A percentile compares a stretch with the other conserved stretches of the same genome.
These are phyloP conservation scores for Hypomecis atomaria DNA, from an alignment of 2,888 invertebrate genomes.

Conservation along the genomic window DNA sequence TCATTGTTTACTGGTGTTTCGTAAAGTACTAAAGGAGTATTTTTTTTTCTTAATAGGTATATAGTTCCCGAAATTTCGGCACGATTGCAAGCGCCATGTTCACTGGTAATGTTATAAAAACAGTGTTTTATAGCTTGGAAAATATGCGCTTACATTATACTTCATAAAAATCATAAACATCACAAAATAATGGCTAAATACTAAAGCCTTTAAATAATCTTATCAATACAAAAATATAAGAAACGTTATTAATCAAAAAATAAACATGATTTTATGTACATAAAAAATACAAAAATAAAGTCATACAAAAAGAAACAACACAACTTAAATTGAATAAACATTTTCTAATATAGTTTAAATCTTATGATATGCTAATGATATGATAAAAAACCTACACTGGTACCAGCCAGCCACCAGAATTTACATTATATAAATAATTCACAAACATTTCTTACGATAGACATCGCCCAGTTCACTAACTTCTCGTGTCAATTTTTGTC, in stretches of 20 bases:
- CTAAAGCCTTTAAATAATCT: neutral
- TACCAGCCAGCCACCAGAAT: constrained; percentile 69
- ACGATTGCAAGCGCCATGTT: too few species aligned
- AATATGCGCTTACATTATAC: too few species aligned
- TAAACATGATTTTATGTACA: neutral
- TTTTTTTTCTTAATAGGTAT: too few species aligned
- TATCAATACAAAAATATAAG: neutral
- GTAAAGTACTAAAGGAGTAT: too few species aligned
- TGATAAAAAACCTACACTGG: constrained; percentile 82
- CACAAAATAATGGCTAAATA: neutral
- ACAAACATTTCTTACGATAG: too few species aligned
- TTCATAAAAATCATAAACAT: too few species aligned
- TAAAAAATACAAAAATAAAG: constrained; percentile 9
- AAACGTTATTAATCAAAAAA: neutral
- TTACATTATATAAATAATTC: constrained; percentile 52
- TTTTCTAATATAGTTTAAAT: constrained; percentile 57
- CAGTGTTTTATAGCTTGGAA: too few species aligned
- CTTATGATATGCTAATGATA: constrained; percentile 83
- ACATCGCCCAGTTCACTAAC: too few species aligned
- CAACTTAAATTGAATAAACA: constrained; percentile 53
- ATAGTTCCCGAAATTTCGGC: too few species aligned
- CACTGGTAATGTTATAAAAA: too few species aligned
- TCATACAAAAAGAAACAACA: constrained; percentile 21
- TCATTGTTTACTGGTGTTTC: too few species aligned
- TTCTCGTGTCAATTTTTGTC: too few species aligned